Base-by-base conservation (phyloP, 1,140 invertebrate genomes). In the Aphelenchoides besseyi region DNA sequence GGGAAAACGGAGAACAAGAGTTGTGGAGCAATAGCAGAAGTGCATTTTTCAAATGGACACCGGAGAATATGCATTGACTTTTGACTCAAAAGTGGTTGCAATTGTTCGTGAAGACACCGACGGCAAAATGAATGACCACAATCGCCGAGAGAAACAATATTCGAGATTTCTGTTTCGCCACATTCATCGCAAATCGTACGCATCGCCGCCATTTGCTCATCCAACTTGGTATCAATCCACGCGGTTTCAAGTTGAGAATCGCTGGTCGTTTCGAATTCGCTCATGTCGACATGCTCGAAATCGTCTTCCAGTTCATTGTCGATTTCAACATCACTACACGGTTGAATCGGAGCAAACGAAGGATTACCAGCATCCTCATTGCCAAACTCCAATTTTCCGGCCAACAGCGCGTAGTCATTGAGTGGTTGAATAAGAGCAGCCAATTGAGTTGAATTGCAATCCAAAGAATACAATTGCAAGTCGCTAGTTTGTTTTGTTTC, bases 221-320 rank as follows among this genome's bases (percentile, higher is more conserved):
- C 68, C 2, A 69, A 26, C 12, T 12, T 30, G n/a, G n/a, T 29
- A 29, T 69, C 61, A 12, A 16, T 71, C 57, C 67, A 71, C 16
- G 64, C 32, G 63, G 32, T 23, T 18, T 69, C 67, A 12, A 69
- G 23, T 12, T 70, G 12, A 16, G n/a, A 12, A 71, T 69, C 67
- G 64, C 12, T 16, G 68, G 16, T 16, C 12, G 32, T 16, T n/a
- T 16, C 2, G 29, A 69, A 29, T 23, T 69, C 66, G 28, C 28
- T 26, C 18, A 69, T 69, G 23, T 70, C 67, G 29, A 69, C 61
- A 29, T 69, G 29, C 29, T 69, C 67, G 68, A 69, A 69, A 62
- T 69, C 67, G 23, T 69, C 67, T 33, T 69, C 67, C 12, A 70
- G 12, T 62, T 1, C 12, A 35, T 12, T 26, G 18, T 68, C 61